Evolutionary conservation across 1,140 invertebrate genomes (phyloP).

Genomic region (Calliopsis andreniformis): DNA sequence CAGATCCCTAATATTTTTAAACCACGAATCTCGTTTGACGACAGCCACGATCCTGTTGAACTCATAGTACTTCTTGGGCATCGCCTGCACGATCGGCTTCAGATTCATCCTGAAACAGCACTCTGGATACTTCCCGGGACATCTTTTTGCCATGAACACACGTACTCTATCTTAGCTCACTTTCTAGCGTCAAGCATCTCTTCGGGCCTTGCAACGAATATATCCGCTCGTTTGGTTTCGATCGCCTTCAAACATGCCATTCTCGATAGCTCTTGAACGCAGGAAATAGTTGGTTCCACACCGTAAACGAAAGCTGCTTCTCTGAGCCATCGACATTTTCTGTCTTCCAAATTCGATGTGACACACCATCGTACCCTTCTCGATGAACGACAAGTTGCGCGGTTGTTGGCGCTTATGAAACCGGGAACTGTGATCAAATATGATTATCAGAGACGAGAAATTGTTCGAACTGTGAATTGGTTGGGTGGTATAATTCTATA

Average conservation of each 20-base stretch:
- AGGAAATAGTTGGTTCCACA: slow-evolving; percentile 87
- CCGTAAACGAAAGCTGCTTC: slow-evolving; percentile 87
- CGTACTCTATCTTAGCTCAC: slow-evolving; percentile 65
- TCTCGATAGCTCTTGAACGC: slow-evolving; percentile 81
- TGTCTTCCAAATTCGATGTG: slow-evolving; percentile 84
- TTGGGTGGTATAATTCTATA: too few relatives aligned
- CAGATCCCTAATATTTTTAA: slow-evolving; percentile 84
- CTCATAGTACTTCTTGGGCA: slow-evolving; percentile 83
- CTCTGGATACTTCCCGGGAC: slow-evolving; percentile 20
- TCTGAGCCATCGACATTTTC: slow-evolving; percentile 89
- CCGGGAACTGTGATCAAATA: slow-evolving; percentile 78
- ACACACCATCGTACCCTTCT: slow-evolving; percentile 80
- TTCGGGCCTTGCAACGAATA: slow-evolving; percentile 84
- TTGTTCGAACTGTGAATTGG: too few relatives aligned
- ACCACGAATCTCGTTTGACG: slow-evolving; percentile 84
- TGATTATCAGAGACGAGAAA: slow-evolving; percentile 6
- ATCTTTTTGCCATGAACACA: background rate
- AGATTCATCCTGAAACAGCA: slow-evolving; percentile 82
- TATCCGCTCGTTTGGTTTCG: slow-evolving; percentile 83
- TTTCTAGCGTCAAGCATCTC: slow-evolving; percentile 82
- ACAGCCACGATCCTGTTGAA: slow-evolving; percentile 87
- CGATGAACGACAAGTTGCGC: slow-evolving; percentile 85
- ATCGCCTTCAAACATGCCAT: slow-evolving; percentile 86
- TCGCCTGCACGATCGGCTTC: slow-evolving; percentile 86
- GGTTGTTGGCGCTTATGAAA: slow-evolving; percentile 85